phyloP scores from a whole-genome alignment of 2,888 invertebrate species.

The Pegoplata infirma region DNA sequence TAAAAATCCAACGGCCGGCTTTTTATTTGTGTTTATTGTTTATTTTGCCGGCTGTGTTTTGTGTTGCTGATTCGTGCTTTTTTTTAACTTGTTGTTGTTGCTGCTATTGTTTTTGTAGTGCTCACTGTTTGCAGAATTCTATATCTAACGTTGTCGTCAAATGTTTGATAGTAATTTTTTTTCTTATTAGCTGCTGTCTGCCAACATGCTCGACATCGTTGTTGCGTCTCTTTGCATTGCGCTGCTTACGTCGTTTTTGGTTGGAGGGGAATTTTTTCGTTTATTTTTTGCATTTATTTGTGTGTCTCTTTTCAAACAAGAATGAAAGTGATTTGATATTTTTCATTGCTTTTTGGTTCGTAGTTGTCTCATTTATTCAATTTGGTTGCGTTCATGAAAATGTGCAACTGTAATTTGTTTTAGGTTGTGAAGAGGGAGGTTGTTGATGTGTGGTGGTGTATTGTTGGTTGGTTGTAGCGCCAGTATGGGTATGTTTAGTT shows the following conservation, averaged over 20 bases:
- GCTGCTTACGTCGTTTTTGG: slow-evolving; percentile 1
- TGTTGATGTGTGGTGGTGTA: not conserved
- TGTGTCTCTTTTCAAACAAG: slow-evolving; percentile 30
- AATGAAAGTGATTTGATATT: slow-evolving; percentile 58
- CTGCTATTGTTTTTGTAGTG: slow-evolving; percentile 6
- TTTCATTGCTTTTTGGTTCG: slow-evolving; percentile 12
- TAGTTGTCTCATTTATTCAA: too few relatives aligned
- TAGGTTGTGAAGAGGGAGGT: not conserved
- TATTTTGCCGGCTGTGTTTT: slow-evolving; percentile 59
- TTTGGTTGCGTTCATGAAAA: slow-evolving; percentile 60
- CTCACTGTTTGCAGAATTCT: slow-evolving; percentile 7
- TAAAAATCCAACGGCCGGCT: slow-evolving; percentile 40
- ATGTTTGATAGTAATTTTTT: slow-evolving; percentile 39
- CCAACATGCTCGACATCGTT: slow-evolving; percentile 34
- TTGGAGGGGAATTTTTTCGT: slow-evolving; percentile 47
- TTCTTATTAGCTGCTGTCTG: slow-evolving; percentile 6
- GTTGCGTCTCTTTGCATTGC: too few relatives aligned
- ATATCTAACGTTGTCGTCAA: not conserved
- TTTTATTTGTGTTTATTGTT: slow-evolving; percentile 52
- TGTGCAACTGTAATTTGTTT: slow-evolving; percentile 17
- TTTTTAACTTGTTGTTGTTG: not conserved
- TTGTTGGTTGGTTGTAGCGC: slow-evolving; percentile 10
- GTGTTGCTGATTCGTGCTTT: slow-evolving; percentile 49
- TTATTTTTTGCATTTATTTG: slow-evolving; percentile 11
- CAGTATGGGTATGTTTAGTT: slow-evolving; percentile 35